A percentile compares a stretch with the other conserved stretches of the same genome.
These are phyloP conservation scores for Peromyscus maniculatus DNA, from an alignment of 2,113 vertebrate genomes.

Conservation along the genomic window DNA sequence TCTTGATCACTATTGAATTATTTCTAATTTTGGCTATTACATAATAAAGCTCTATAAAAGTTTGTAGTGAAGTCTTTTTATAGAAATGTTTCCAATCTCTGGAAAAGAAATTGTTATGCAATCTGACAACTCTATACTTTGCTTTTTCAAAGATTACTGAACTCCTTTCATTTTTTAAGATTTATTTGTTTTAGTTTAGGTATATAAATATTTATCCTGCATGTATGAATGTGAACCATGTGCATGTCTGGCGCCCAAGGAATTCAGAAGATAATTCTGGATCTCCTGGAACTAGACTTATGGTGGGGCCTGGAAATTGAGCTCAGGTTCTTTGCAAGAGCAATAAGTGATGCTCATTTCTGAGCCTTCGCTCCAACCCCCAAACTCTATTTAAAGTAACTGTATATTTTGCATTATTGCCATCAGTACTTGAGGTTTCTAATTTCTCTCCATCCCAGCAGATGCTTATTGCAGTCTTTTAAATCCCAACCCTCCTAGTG, in stretches of 20 bases:
- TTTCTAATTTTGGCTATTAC: slow-evolving; percentile 25
- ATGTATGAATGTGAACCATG: not conserved
- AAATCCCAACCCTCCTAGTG: not conserved
- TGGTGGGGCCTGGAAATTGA: too few relatives aligned
- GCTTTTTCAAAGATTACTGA: not conserved
- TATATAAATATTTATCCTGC: not conserved
- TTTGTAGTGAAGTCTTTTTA: not conserved
- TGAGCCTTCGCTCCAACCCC: not conserved
- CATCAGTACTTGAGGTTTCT: not conserved
- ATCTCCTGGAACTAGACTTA: not conserved
- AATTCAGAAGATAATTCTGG: not conserved
- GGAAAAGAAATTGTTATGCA: not conserved
- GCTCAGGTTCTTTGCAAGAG: too few relatives aligned
- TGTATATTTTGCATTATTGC: not conserved
- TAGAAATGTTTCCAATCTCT: not conserved
- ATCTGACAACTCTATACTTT: not conserved
- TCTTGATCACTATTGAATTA: not conserved
- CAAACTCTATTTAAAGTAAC: not conserved
- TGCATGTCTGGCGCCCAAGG: not conserved
- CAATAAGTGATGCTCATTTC: not conserved
- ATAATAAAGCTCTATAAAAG: not conserved
- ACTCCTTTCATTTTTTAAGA: not conserved
- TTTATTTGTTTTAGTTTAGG: not conserved
- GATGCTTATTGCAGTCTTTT: not conserved
- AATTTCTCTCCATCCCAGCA: not conserved